phyloP scores from a whole-genome alignment of 2,797 vertebrate genomes.

The Fringilla coelebs region DNA sequence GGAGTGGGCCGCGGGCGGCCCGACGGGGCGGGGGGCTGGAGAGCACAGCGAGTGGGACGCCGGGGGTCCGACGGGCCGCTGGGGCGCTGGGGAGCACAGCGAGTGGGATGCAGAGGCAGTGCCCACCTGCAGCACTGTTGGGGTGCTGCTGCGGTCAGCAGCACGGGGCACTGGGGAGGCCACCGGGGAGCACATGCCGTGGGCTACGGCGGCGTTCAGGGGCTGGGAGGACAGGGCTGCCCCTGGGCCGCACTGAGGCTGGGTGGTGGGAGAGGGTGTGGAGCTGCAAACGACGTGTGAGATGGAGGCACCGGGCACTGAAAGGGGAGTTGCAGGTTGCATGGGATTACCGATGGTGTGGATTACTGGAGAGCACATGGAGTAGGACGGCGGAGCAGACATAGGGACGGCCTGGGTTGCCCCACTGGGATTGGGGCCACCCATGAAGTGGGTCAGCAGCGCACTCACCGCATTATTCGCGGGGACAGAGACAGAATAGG shows the following conservation, averaged over 20 bases:
- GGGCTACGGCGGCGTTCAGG: not conserved
- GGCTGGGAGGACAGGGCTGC: not conserved
- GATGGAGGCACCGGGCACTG: not conserved
- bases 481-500: conserved; percentile 54
- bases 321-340: not conserved
- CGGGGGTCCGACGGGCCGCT: not conserved
- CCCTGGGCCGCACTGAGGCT: not conserved
- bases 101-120: rapidly evolving
- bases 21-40: not conserved
- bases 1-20: not conserved
- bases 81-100: not conserved
- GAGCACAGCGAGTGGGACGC: not conserved
- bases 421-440: not conserved
- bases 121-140: not conserved
- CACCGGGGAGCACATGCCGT: rapidly evolving
- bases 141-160: not conserved
- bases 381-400: not conserved
- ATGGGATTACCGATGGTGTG: not conserved
- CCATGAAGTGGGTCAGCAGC: conserved; percentile 43
- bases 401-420: conserved; percentile 6
- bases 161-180: not conserved
- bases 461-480: conserved; percentile 49
- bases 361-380: not conserved
- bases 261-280: not conserved
- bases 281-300: not conserved